Conservation (phyloP, 1,140 invertebrate genomes). For the Diprion similis region DNA sequence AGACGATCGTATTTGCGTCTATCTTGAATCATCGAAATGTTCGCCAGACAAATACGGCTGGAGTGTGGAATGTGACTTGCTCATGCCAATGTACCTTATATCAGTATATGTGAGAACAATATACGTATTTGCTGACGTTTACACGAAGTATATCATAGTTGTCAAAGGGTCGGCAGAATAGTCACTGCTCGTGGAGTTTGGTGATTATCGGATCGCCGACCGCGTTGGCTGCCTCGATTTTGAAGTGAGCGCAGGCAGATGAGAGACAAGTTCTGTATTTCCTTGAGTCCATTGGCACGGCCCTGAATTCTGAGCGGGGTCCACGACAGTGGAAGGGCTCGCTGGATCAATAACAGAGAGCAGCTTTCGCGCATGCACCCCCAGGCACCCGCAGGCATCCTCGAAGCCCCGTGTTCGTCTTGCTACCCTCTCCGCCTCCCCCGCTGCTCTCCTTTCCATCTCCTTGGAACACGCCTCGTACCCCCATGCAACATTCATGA, state of each 20-base stretch:
- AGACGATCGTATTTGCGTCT: no score
- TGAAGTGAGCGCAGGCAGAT: neutral
- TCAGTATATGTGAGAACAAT: no score
- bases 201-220: neutral
- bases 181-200: neutral
- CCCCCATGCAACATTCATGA: slow-evolving; percentile 60
- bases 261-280: neutral
- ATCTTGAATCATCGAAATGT: no score
- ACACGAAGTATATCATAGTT: no score
- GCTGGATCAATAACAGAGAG: slow-evolving; percentile 61
- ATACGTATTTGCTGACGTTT: no score
- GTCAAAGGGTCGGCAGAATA: neutral
- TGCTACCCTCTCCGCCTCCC: slow-evolving; percentile 24
- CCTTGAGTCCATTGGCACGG: slow-evolving; percentile 39
- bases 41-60: no score
- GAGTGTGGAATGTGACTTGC: no score
- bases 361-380: slow-evolving; percentile 50
- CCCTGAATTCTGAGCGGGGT: slow-evolving; percentile 45
- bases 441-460: slow-evolving; percentile 27
- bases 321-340: slow-evolving; percentile 42
- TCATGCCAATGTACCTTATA: no score
- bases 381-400: neutral
- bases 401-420: slow-evolving; percentile 18
- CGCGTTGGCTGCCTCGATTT: neutral
- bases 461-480: slow-evolving; percentile 36